phyloP scores from a whole-genome alignment of 2,797 vertebrate species.

The Spheniscus humboldti region DNA sequence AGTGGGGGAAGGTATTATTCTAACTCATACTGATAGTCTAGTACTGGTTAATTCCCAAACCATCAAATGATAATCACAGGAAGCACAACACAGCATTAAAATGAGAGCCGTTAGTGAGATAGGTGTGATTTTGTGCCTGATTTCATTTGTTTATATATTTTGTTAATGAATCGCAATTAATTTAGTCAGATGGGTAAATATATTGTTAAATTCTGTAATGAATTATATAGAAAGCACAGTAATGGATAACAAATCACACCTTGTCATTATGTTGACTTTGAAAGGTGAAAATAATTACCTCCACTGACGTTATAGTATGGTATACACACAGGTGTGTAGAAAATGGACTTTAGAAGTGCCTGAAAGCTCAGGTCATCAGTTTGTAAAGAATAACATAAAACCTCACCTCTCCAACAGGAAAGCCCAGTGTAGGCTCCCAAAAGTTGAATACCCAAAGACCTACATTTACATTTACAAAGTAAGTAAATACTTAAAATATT shows the following conservation, averaged over 20 bases:
- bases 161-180: background rate
- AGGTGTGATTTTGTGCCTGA: background rate
- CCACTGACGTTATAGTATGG: background rate
- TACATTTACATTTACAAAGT: background rate
- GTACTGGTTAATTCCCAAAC: background rate
- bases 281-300: constrained; percentile 17
- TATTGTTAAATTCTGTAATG: background rate
- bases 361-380: background rate
- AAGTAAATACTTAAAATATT: background rate
- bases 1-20: background rate
- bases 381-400: background rate
- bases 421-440: background rate
- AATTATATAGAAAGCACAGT: background rate
- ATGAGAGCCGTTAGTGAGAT: background rate
- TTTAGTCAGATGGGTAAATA: background rate
- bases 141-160: constrained; percentile 21
- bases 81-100: background rate
- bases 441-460: background rate
- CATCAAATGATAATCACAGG: background rate
- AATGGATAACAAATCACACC: background rate
- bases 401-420: background rate
- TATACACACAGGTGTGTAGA: background rate
- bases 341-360: background rate
- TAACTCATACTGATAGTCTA: background rate
- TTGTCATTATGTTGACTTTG: background rate